Percentiles rank a stretch among this genome's conserved stretches.
Evolutionary conservation across 2,113 vertebrate genomes (phyloP).

Genomic region (Rhinogobius similis): DNA sequence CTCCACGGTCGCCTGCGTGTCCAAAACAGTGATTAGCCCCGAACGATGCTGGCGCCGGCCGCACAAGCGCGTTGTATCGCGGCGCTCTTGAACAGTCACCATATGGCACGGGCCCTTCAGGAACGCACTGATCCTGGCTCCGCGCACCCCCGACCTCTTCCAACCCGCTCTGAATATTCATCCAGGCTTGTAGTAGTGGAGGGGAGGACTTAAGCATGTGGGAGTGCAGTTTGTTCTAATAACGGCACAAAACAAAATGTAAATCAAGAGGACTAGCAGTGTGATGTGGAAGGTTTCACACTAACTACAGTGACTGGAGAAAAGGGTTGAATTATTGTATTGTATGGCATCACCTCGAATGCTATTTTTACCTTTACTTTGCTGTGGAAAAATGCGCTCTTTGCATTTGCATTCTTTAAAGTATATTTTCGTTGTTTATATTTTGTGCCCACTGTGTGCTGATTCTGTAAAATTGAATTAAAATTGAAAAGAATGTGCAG

Average conservation of each 20-base stretch:
- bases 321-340: too few relatives aligned
- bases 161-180: slow-evolving; percentile 29
- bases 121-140: slow-evolving; percentile 36
- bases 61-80: slow-evolving; percentile 40
- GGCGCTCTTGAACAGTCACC: slow-evolving; percentile 43
- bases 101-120: slow-evolving; percentile 55
- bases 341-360: too few relatives aligned
- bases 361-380: too few relatives aligned
- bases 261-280: neutral
- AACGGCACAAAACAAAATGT: neutral
- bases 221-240: neutral
- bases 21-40: slow-evolving; percentile 57
- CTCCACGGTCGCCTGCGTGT: neutral
- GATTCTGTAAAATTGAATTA: too few relatives aligned
- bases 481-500: too few relatives aligned
- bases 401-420: too few relatives aligned
- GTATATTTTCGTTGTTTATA: neutral
- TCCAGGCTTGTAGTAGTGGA: slow-evolving; percentile 26
- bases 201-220: too few relatives aligned
- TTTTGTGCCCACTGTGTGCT: neutral
- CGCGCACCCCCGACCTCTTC: neutral
- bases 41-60: slow-evolving; percentile 37
- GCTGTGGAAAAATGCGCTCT: too few relatives aligned
- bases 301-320: too few relatives aligned
- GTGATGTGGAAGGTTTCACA: too few relatives aligned